phyloP scores from a whole-genome alignment of 2,797 vertebrate species.

The Cryptoblepharus egeriae region DNA sequence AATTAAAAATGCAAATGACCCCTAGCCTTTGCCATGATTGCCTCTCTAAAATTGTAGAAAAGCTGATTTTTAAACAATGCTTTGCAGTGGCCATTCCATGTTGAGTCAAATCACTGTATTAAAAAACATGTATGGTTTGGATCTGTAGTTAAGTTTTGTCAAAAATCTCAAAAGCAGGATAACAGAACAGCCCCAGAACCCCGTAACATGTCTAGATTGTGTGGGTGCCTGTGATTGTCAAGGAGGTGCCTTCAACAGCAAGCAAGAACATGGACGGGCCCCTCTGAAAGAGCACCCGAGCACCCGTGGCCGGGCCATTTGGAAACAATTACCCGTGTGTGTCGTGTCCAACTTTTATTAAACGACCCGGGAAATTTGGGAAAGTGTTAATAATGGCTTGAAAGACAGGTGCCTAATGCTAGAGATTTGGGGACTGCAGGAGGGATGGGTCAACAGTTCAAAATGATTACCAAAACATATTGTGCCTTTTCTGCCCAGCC shows the following conservation, averaged over 20 bases:
- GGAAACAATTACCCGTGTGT: slow-evolving; percentile 72
- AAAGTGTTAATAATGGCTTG: slow-evolving; percentile 68
- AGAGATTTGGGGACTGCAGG: slow-evolving; percentile 37
- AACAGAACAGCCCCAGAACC: rapidly evolving
- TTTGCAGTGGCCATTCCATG: too few relatives aligned
- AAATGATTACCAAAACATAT: slow-evolving; percentile 70
- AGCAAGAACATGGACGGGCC: slow-evolving; percentile 18
- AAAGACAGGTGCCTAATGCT: slow-evolving; percentile 66
- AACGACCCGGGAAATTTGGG: slow-evolving; percentile 62
- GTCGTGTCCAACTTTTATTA: slow-evolving; percentile 58
- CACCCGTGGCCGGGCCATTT: slow-evolving; percentile 63
- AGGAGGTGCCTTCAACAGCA: slow-evolving; percentile 32
- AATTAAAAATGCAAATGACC: too few relatives aligned
- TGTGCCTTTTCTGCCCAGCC: slow-evolving; percentile 53
- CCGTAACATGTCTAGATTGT: not conserved
- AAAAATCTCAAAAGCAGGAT: not conserved
- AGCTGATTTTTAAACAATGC: too few relatives aligned
- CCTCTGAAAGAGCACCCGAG: not conserved
- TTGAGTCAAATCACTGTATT: too few relatives aligned
- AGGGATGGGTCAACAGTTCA: slow-evolving; percentile 51
- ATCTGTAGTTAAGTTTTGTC: not conserved
- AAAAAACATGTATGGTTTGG: too few relatives aligned
- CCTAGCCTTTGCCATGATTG: too few relatives aligned
- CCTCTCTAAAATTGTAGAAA: too few relatives aligned
- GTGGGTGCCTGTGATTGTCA: not conserved